Evolutionary conservation across 2,797 vertebrate species (phyloP), one percentile per base, ranked within the genome.

Genomic region (Amblyopsis hoosieri): DNA sequence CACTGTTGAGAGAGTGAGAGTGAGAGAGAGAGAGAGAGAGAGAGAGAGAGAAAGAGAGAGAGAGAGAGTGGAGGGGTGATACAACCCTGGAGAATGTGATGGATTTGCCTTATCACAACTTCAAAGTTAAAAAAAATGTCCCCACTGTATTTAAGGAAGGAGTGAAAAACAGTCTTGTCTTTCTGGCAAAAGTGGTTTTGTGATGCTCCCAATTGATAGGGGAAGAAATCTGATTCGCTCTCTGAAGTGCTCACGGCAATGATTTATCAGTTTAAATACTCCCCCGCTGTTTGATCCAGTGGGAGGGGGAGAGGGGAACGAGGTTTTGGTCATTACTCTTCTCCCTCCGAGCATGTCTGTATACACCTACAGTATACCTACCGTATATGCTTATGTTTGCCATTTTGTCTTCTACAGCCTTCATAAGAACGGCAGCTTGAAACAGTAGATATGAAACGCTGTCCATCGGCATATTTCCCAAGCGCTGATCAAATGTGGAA

Each of bases 251-350:
- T 86, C 77, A 84, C 80, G 80, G 85, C 86, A 81, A 86, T 87
- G 84, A 90, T 89, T 89, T 84, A 86, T 83, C 84, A 12, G 64
- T 78, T 70, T 78, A 85, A 86, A 83, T 85, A 84, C 85, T 87
- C 83, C 85, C 83, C 79, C 76, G 7, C 75, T 75, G 81, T 87
- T 89, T 88, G 87, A 90, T 89, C 88, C 84, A 79, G 81, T 80
- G 71, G 64, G 79, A 37, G 46, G 12, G 6, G 29, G 37, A 23
- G 37, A 12, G 10, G 12, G 15, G 45, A 12, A 7, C 13, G 72
- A 77, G 82, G 60, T 12, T n/a, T 14, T 68, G 82, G 45, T 1
- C 12, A 83, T 82, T 82, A 84, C 79, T 74, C 66, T 77, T 76
- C 81, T 86, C 76, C 86, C 77, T 87, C 85, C 86, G 85, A 81